Percentiles rank a stretch among this genome's conserved stretches.
Evolutionary conservation across 92 coral and sea anemone species (phyloP).

Genomic region (Epizoanthus stellaris): DNA sequence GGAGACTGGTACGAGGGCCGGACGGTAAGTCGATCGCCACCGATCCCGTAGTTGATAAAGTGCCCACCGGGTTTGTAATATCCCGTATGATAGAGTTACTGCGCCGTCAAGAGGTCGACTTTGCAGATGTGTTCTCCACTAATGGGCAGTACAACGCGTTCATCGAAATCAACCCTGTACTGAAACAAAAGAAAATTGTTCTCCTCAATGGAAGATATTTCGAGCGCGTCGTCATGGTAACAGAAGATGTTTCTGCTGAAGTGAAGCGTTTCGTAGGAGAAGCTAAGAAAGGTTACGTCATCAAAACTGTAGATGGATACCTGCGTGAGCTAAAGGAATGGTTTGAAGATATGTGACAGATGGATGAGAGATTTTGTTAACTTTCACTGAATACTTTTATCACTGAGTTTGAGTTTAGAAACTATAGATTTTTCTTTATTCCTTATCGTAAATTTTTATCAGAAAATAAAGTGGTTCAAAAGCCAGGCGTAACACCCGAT

Average conservation of each 20-base stretch:
- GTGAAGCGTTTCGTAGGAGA: slow-evolving; percentile 66
- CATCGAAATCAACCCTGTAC: slow-evolving; percentile 67
- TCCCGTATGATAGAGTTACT: slow-evolving; percentile 73
- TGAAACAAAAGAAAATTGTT: slow-evolving; percentile 69
- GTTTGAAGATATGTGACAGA: slow-evolving; percentile 55
- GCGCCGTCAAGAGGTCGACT: slow-evolving; percentile 68
- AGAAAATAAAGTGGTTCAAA: too few species aligned
- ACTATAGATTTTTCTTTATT: too few species aligned
- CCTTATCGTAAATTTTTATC: too few species aligned
- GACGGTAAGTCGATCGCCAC: slow-evolving; percentile 70
- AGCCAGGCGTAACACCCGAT: too few species aligned
- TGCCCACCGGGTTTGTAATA: slow-evolving; percentile 78
- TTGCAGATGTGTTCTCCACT: slow-evolving; percentile 69
- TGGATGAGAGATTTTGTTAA: neutral
- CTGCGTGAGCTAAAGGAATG: slow-evolving; percentile 71
- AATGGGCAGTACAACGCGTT: slow-evolving; percentile 73
- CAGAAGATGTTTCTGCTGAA: slow-evolving; percentile 42
- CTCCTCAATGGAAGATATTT: slow-evolving; percentile 73
- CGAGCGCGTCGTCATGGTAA: slow-evolving; percentile 62
- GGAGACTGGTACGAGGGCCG: slow-evolving; percentile 86
- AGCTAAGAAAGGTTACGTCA: slow-evolving; percentile 70
- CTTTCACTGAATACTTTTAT: too few species aligned
- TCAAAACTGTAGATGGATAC: slow-evolving; percentile 74
- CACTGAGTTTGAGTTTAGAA: too few species aligned
- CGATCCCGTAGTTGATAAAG: slow-evolving; percentile 77